A percentile compares a stretch with the other conserved stretches of the same genome.
Evolutionary conservation across 2,888 invertebrate genomes (phyloP).

Genomic region (Nebria salina): DNA sequence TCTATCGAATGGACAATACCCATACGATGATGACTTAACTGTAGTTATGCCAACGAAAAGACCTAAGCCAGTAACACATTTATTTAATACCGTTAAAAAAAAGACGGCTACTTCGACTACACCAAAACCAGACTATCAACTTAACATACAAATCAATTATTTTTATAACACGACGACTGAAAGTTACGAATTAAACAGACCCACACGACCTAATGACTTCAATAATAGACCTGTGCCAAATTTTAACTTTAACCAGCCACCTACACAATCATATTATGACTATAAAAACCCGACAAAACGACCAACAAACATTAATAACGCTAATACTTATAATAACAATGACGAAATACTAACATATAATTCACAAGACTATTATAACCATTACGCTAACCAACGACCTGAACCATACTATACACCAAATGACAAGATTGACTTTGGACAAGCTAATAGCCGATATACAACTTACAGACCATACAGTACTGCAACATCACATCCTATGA

Average conservation of each 20-base stretch:
- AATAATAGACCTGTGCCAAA: slow-evolving; percentile 32
- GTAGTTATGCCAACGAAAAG: slow-evolving; percentile 24
- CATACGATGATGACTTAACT: slow-evolving; percentile 8
- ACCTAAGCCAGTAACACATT: slow-evolving; percentile 36
- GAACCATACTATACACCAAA: not conserved
- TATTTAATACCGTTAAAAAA: slow-evolving; percentile 33
- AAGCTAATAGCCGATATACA: slow-evolving; percentile 4
- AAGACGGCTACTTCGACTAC: slow-evolving; percentile 53
- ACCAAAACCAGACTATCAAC: slow-evolving; percentile 43
- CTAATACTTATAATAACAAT: slow-evolving; percentile 18
- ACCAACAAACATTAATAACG: slow-evolving; percentile 18
- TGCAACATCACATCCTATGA: slow-evolving; percentile 23
- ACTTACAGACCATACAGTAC: slow-evolving; percentile 18
- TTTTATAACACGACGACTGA: slow-evolving; percentile 46
- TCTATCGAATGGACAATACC: not conserved
- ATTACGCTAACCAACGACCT: not conserved
- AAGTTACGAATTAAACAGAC: slow-evolving; percentile 13
- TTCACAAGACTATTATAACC: slow-evolving; percentile 25
- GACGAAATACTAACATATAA: slow-evolving; percentile 2
- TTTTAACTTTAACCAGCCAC: slow-evolving; percentile 58
- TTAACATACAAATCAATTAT: slow-evolving; percentile 44
- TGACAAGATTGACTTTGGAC: slow-evolving; percentile 36
- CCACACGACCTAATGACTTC: slow-evolving; percentile 20
- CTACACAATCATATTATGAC: not conserved
- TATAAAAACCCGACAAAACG: slow-evolving; percentile 15